phyloP scores from a whole-genome alignment of 2,113 vertebrate genomes.

The Calypte anna region DNA sequence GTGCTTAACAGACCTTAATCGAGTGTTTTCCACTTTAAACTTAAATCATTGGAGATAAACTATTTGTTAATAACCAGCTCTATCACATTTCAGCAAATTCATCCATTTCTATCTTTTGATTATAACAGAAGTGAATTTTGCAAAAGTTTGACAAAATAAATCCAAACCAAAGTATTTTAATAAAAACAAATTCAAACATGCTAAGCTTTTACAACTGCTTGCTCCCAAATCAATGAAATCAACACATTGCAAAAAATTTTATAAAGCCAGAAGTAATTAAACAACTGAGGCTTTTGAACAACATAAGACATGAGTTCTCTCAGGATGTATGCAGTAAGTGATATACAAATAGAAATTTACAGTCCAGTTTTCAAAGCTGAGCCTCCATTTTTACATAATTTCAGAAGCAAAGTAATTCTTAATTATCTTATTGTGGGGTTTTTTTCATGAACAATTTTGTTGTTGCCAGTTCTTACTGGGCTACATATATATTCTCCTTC shows the following conservation, averaged over 20 bases:
- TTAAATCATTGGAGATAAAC: not conserved
- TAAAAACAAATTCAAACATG: not conserved
- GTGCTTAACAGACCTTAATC: not conserved
- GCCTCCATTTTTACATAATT: not conserved
- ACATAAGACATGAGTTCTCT: not conserved
- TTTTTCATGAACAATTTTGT: not conserved
- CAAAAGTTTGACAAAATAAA: not conserved
- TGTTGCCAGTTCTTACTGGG: not conserved
- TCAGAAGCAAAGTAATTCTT: not conserved
- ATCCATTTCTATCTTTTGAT: fast-evolving
- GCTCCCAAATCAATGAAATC: not conserved
- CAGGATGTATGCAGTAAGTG: not conserved
- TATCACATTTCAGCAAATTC: not conserved
- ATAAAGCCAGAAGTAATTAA: not conserved
- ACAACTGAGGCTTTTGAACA: not conserved
- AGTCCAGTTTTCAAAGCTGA: not conserved
- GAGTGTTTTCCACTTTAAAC: not conserved
- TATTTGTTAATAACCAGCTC: not conserved
- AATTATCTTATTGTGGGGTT: not conserved
- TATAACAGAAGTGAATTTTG: not conserved
- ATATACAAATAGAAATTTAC: not conserved
- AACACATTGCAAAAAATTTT: not conserved
- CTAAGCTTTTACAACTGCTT: not conserved
- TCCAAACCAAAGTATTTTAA: no score
- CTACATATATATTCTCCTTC: not conserved